phyloP scores from a whole-genome alignment of 2,797 vertebrate species.

The Danio jaintianensis region DNA sequence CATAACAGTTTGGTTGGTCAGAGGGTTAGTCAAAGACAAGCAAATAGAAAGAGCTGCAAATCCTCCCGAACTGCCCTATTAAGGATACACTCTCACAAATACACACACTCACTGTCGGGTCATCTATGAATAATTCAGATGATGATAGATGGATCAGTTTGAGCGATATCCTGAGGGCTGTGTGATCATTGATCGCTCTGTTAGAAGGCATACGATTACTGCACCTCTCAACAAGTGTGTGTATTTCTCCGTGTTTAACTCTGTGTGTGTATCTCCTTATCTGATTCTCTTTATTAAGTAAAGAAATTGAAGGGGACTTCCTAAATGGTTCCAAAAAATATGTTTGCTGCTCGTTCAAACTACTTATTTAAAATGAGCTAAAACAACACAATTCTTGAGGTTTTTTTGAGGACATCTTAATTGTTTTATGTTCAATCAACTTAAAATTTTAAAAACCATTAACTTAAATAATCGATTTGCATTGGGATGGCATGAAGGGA shows the following conservation, averaged over 20 bases:
- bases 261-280: neutral
- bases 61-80: neutral
- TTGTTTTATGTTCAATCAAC: no score
- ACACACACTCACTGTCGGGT: slow-evolving; percentile 6
- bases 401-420: no score
- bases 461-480: no score
- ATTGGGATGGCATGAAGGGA: no score
- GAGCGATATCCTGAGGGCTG: slow-evolving; percentile 37
- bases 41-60: slow-evolving; percentile 8
- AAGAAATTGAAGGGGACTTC: no score
- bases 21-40: neutral
- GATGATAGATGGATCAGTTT: slow-evolving; percentile 51
- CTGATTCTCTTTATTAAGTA: neutral
- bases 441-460: no score
- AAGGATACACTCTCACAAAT: neutral
- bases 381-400: no score
- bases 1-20: neutral
- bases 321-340: no score
- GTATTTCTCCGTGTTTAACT: slow-evolving; percentile 3
- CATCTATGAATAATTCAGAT: slow-evolving; percentile 42
- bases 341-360: no score
- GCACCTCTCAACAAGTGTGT: slow-evolving; percentile 36
- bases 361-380: no score
- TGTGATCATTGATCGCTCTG: slow-evolving; percentile 43
- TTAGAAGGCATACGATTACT: slow-evolving; percentile 32